phyloP scores from a whole-genome alignment of 1,140 invertebrate species.

The Caenorhabditis elegans region WBcel235 BX284603.4:9188501-9189000 shows the following conservation, averaged over 20 bases:
- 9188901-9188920: no score
- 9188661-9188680: slow-evolving; percentile 9
- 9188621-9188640: no score
- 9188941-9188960: neutral
- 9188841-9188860: neutral
- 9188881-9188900: neutral
- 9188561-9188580: neutral
- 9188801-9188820: neutral
- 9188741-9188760: neutral
- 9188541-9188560: neutral
- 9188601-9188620: no score
- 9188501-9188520: neutral
- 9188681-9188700: slow-evolving; percentile 1
- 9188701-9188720: slow-evolving; percentile 25
- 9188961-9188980: slow-evolving; percentile 7
- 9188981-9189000: neutral
- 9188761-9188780: neutral
- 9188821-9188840: neutral
- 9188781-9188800: neutral
- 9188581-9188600: no score
- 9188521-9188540: slow-evolving; percentile 16
- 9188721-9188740: slow-evolving; percentile 2
- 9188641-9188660: neutral
- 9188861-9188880: neutral
- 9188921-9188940: neutral